A percentile compares a stretch with the other conserved stretches of the same genome.
These are phyloP conservation scores for Hydrochoerus hydrochaeris DNA, from an alignment of 2,113 vertebrate genomes.

Conservation along the genomic window DNA sequence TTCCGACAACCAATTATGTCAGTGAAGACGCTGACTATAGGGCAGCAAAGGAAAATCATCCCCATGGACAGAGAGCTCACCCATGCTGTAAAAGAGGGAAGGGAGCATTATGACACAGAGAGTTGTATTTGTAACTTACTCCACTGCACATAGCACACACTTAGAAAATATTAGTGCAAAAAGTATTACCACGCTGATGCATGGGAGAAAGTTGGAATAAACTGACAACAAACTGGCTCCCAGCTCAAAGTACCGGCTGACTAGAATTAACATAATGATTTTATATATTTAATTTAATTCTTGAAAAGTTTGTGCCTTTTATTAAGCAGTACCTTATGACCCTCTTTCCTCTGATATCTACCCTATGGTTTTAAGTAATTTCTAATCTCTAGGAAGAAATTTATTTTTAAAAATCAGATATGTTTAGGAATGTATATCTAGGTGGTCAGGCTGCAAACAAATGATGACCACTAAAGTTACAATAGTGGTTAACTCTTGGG, in stretches of 20 bases:
- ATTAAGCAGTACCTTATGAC: not conserved
- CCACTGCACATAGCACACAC: not conserved
- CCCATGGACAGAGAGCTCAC: slow-evolving; percentile 97
- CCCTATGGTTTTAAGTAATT: not conserved
- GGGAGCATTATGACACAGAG: not conserved
- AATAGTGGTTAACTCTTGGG: not conserved
- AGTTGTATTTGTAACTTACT: not conserved
- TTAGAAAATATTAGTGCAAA: not conserved
- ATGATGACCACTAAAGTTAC: not conserved
- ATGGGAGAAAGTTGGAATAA: not conserved
- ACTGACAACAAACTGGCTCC: not conserved
- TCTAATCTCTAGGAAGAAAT: slow-evolving; percentile 12
- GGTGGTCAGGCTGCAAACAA: not conserved
- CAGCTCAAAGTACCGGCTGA: not conserved
- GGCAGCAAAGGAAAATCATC: slow-evolving; percentile 99
- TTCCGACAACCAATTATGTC: slow-evolving; percentile 94
- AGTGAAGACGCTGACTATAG: slow-evolving; percentile 96
- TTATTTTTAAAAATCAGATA: not conserved
- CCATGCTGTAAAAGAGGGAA: slow-evolving; percentile 89
- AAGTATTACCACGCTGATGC: not conserved
- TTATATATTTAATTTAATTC: not conserved
- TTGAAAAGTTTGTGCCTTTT: slow-evolving; percentile 32
- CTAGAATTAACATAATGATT: not conserved
- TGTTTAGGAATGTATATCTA: not conserved
- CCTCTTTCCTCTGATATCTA: not conserved